Conservation (phyloP, 2,888 invertebrate genomes). For the Baronia brevicornis region DNA sequence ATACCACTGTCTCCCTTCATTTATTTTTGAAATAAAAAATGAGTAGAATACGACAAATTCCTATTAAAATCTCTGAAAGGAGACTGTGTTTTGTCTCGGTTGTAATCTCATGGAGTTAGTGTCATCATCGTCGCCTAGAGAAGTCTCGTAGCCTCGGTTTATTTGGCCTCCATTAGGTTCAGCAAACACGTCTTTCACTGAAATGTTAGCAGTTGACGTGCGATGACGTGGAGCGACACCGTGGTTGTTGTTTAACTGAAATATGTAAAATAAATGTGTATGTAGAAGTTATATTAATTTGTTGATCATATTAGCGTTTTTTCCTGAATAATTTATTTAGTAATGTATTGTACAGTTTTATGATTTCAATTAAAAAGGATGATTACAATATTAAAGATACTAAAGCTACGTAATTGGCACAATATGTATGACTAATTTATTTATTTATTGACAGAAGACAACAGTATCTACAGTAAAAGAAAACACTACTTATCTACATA, state of each 20-base stretch:
- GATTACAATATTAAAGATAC: too few species aligned
- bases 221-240: conserved; percentile 80
- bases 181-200: conserved; percentile 86
- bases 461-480: too few species aligned
- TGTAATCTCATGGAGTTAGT: conserved; percentile 84
- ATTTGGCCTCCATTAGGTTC: conserved; percentile 81
- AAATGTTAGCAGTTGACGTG: conserved; percentile 85
- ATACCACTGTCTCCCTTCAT: conserved; percentile 18
- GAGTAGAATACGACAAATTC: conserved; percentile 21
- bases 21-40: conserved; percentile 23
- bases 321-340: too few species aligned
- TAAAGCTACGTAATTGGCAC: too few species aligned
- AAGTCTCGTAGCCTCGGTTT: conserved; percentile 85
- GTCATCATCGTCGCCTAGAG: conserved; percentile 79
- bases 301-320: too few species aligned
- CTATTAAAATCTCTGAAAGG: conserved; percentile 69
- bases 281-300: too few species aligned
- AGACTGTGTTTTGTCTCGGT: conserved; percentile 78
- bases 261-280: too few species aligned
- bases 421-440: too few species aligned
- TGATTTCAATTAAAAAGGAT: too few species aligned
- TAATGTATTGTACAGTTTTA: too few species aligned
- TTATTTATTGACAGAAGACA: too few species aligned
- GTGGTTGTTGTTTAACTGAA: conserved; percentile 77
- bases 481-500: too few species aligned